phyloP scores from a whole-genome alignment of 2,797 vertebrate species.

The Xerus rutilus region DNA sequence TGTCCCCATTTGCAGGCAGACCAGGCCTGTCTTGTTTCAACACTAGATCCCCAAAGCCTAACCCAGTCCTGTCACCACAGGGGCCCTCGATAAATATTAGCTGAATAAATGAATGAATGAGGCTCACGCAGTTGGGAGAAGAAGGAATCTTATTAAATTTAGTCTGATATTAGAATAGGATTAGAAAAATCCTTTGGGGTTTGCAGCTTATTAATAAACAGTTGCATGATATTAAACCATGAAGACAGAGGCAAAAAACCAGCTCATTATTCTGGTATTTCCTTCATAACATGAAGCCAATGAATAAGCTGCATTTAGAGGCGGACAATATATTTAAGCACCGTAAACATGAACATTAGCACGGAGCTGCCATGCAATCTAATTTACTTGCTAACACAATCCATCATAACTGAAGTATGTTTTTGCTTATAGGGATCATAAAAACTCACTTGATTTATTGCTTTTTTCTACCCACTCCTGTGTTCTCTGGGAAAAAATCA shows the following conservation, averaged over 20 bases:
- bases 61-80: conserved; percentile 43
- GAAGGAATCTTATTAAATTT: conserved; percentile 83
- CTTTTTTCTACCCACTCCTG: neutral
- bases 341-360: conserved; percentile 71
- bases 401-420: conserved; percentile 65
- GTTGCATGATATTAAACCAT: conserved; percentile 83
- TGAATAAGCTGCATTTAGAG: conserved; percentile 49
- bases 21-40: conserved; percentile 55
- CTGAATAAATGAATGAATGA: conserved; percentile 80
- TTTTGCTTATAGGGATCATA: conserved; percentile 78
- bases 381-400: conserved; percentile 70
- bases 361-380: conserved; percentile 54
- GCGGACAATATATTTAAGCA: conserved; percentile 61
- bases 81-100: conserved; percentile 80
- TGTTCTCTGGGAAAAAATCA: conserved; percentile 66
- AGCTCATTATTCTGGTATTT: conserved; percentile 74
- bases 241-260: conserved; percentile 55
- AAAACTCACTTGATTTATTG: conserved; percentile 78
- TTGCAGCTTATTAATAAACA: conserved; percentile 84
- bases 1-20: conserved; percentile 31
- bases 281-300: conserved; percentile 66
- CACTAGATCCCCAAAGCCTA: conserved; percentile 65
- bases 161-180: conserved; percentile 83
- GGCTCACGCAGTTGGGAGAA: conserved; percentile 69
- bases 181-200: conserved; percentile 81